These are phyloP conservation scores for Clostera curtula DNA, from an alignment of 2,888 invertebrate species.

Conservation along the genomic window DNA sequence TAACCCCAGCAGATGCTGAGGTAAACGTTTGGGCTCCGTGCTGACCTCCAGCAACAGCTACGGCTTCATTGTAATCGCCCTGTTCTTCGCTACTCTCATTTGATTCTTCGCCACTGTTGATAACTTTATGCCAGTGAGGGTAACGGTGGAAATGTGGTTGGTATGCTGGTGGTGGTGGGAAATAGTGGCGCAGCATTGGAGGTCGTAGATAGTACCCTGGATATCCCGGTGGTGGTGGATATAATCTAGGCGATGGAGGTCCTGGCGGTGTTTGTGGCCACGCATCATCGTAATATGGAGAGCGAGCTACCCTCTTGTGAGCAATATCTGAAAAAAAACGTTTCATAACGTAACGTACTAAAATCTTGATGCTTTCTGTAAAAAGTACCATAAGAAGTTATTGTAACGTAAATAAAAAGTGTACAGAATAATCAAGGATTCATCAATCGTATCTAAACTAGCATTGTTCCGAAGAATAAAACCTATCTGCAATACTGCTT, in stretches of 20 bases:
- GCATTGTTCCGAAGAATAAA: no score
- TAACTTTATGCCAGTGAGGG: slow-evolving; percentile 3
- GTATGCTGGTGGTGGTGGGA: not conserved
- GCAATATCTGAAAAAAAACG: not conserved
- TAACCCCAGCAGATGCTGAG: not conserved
- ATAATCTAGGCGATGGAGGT: not conserved
- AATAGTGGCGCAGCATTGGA: not conserved
- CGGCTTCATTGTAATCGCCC: slow-evolving; percentile 1
- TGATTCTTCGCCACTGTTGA: not conserved
- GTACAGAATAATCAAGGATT: no score
- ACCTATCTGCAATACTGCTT: no score
- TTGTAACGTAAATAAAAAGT: no score
- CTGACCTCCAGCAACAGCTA: not conserved
- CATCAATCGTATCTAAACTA: no score
- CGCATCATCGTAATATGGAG: not conserved
- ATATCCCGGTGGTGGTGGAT: not conserved
- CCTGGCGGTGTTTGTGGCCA: not conserved
- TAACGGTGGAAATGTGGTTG: not conserved
- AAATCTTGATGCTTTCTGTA: no score
- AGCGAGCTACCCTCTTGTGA: not conserved
- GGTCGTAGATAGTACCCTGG: not conserved
- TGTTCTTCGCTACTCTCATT: not conserved
- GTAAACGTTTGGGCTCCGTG: not conserved
- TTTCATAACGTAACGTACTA: no score
- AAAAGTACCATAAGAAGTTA: no score